A percentile compares a stretch with the other conserved stretches of the same genome.
phyloP scores from a whole-genome alignment of 1,140 invertebrate species.

The Euura lappo region DNA sequence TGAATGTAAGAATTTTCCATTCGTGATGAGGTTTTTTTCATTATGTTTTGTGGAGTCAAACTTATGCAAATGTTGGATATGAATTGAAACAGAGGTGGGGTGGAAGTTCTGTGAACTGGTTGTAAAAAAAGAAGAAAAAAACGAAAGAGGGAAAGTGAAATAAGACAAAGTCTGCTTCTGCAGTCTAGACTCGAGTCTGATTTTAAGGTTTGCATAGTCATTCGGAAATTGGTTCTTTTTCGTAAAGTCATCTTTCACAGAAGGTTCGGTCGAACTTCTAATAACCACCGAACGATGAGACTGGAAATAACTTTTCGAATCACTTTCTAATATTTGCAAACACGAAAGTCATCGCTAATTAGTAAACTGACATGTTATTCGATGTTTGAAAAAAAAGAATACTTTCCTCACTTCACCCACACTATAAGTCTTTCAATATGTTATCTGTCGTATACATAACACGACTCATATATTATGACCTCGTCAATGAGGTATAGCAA shows the following conservation, averaged over 20 bases:
- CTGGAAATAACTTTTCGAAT: neutral
- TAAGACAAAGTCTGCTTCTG: neutral
- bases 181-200: constrained; percentile 22
- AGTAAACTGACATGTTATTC: neutral
- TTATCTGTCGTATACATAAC: neutral
- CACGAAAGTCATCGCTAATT: constrained; percentile 23
- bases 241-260: constrained; percentile 36
- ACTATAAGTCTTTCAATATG: neutral
- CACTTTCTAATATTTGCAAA: constrained; percentile 15
- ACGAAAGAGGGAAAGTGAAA: too few relatives aligned
- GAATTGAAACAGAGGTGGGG: too few relatives aligned
- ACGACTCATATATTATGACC: neutral
- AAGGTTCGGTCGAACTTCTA: constrained; percentile 23
- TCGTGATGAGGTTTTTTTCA: too few relatives aligned
- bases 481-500: too few relatives aligned
- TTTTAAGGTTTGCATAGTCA: constrained; percentile 36
- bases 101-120: too few relatives aligned
- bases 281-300: constrained; percentile 6
- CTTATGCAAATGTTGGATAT: too few relatives aligned
- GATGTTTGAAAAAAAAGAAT: neutral
- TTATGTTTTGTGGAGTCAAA: too few relatives aligned
- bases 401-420: neutral
- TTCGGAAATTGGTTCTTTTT: constrained; percentile 34
- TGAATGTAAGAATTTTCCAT: too few relatives aligned
- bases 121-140: too few relatives aligned